Conservation (phyloP, 2,797 vertebrate species). For the Alca torda region DNA sequence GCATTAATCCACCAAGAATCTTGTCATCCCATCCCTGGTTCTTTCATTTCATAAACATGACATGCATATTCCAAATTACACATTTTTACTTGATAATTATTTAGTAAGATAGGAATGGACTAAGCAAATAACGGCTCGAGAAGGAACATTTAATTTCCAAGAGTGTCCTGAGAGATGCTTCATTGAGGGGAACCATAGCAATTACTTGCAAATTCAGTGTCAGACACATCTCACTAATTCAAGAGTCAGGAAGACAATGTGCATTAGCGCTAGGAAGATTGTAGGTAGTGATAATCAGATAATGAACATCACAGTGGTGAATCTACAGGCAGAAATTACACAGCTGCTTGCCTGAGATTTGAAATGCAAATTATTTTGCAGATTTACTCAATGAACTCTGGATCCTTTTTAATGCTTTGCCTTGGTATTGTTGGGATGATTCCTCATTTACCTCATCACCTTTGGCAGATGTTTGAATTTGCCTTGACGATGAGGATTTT, state of each 20-base stretch:
- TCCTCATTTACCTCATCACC: not conserved
- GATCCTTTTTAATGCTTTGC: not conserved
- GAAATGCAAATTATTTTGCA: conserved; percentile 38
- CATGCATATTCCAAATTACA: conserved; percentile 33
- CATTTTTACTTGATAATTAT: conserved; percentile 49
- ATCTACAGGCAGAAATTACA: conserved; percentile 42
- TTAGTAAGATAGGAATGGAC: conserved; percentile 52
- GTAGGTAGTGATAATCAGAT: conserved; percentile 43
- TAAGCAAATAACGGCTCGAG: conserved; percentile 49
- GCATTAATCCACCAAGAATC: not conserved
- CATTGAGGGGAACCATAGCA: conserved; percentile 39
- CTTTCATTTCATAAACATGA: conserved; percentile 12
- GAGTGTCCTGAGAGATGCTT: conserved; percentile 50
- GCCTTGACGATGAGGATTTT: not conserved
- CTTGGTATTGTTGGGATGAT: not conserved
- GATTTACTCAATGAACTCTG: not conserved
- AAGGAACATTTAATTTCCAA: conserved; percentile 65
- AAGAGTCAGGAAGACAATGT: conserved; percentile 10
- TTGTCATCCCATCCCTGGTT: not conserved
- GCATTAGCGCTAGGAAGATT: not conserved
- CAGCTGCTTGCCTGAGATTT: not conserved
- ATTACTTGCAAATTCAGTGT: conserved; percentile 60
- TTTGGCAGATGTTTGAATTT: not conserved
- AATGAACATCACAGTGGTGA: conserved; percentile 41
- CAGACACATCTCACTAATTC: conserved; percentile 49